Evolutionary conservation across 2,888 invertebrate species (phyloP), one percentile per base, ranked within the genome.

Genomic region (Lasioglossum marginatum): DNA sequence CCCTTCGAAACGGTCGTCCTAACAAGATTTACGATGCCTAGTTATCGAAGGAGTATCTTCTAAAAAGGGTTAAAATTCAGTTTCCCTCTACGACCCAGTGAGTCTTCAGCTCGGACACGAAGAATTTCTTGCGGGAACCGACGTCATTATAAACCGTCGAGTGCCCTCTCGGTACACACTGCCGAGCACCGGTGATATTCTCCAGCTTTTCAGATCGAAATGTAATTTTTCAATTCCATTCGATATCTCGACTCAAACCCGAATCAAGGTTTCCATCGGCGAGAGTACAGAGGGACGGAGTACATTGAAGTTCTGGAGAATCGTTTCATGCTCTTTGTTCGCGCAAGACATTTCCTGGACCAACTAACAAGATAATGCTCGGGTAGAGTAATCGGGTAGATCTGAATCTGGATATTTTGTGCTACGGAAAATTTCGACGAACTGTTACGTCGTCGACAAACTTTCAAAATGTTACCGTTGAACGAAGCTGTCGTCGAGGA

Each of bases 351-450:
- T 12, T n/a, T 57, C 57, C 12, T 12, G 57, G 57, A n/a, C 57
- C 10, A 52, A n/a, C 57, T n/a, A 57, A 57, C n/a, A 57, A n/a
- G 57, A 57, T 57, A 57, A 57, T 57, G 57, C 57, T 57, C n/a
- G 57, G 57, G 0, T 12, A n/a, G 12, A 57, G n/a, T 57, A 57
- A 57, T 23, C 57, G 12, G 57, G n/a, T n/a, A 57, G n/a, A 57
- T 57, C n/a, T 4, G 57, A n/a, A n/a, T 57, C n/a, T 57, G n/a
- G 57, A 4, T n/a, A 57, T 57, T 57, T n/a, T n/a, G 57, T n/a
- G 57, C 12, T n/a, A n/a, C n/a, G 57, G 57, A 57, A 57, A n/a
- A 57, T 57, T 12, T 57, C n/a, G 57, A 57, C 57, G 57, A 12
- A 12, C 57, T n/a, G n/a, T 57, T 12, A 12, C 10, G 57, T n/a